A percentile compares a stretch with the other conserved stretches of the same genome.
Evolutionary conservation across 1,140 invertebrate species (phyloP).

Genomic region (Mamestra configurata): DNA sequence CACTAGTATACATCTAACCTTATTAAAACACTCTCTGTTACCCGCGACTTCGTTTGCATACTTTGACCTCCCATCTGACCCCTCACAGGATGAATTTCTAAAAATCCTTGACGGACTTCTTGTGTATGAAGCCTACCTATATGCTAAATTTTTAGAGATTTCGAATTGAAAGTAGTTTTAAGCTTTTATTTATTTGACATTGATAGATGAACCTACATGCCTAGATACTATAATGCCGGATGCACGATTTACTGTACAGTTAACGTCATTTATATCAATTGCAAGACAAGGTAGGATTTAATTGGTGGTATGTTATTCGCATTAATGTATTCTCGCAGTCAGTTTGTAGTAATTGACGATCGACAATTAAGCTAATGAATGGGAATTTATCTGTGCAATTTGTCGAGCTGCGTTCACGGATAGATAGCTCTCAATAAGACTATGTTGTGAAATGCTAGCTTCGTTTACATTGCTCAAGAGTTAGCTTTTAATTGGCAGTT

Average conservation of each 20-base stretch:
- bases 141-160: background rate
- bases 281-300: constrained; percentile 12
- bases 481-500: background rate
- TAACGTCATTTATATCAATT: constrained; percentile 5
- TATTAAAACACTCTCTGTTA: background rate
- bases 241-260: background rate
- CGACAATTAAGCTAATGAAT: constrained; percentile 63
- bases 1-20: background rate
- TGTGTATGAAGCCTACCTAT: background rate
- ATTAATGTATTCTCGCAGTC: constrained; percentile 35
- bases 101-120: background rate
- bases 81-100: constrained; percentile 5
- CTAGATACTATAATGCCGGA: background rate
- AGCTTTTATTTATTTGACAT: too few species aligned
- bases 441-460: background rate
- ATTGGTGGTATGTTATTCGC: constrained; percentile 26
- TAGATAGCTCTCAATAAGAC: constrained; percentile 24
- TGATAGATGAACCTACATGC: too few species aligned
- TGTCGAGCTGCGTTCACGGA: constrained; percentile 9
- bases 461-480: background rate
- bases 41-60: constrained; percentile 5
- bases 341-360: constrained; percentile 61
- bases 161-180: background rate
- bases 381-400: constrained; percentile 57
- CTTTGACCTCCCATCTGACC: background rate